These are phyloP conservation scores for Chloromyia formosa DNA, from an alignment of 2,888 invertebrate species.

Conservation along the genomic window DNA sequence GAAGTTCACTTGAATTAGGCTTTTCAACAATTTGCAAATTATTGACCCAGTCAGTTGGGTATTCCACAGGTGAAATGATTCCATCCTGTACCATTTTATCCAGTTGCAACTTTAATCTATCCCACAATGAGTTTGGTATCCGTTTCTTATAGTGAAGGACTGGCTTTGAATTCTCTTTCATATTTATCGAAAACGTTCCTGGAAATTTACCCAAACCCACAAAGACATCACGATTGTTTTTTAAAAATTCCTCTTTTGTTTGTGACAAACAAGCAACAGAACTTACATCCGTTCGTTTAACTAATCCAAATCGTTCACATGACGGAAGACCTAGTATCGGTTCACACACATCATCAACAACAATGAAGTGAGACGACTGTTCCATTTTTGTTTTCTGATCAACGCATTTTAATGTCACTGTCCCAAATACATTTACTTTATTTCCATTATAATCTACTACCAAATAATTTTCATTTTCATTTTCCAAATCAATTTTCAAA, in stretches of 20 bases:
- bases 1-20: neutral
- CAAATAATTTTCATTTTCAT: no score
- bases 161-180: conserved; percentile 49
- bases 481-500: no score
- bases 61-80: conserved; percentile 51
- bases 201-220: conserved; percentile 12
- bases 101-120: conserved; percentile 27
- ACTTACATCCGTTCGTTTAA: neutral
- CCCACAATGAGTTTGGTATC: conserved; percentile 48
- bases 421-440: conserved; percentile 43
- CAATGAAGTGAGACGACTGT: conserved; percentile 13
- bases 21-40: conserved; percentile 40
- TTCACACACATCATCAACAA: conserved; percentile 42
- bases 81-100: conserved; percentile 45
- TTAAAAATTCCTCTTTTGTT: neutral
- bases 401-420: conserved; percentile 26
- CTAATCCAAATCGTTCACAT: conserved; percentile 21
- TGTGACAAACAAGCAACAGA: neutral
- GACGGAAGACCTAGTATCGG: conserved; percentile 43
- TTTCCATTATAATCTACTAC: conserved; percentile 45
- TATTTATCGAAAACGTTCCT: conserved; percentile 45
- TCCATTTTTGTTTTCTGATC: neutral
- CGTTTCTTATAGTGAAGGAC: conserved; percentile 51
- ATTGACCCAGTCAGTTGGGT: conserved; percentile 52
- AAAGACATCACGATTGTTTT: neutral